Base-by-base conservation (phyloP, 2,797 vertebrate species). In the Sibirionetta formosa region DNA sequence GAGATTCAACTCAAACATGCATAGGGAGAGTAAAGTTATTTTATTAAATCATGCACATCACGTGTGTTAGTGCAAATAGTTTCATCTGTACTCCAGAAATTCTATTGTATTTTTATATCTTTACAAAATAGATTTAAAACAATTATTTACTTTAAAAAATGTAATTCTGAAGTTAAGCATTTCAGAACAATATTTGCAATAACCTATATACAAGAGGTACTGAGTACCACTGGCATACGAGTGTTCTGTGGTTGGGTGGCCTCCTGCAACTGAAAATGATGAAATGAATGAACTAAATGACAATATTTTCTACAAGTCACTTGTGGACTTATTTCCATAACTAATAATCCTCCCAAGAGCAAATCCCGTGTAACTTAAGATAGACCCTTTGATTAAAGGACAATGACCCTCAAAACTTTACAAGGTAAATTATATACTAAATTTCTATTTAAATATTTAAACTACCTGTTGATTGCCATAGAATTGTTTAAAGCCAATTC, bases 31-130 rank as follows among this genome's bases (percentile, higher is more conserved):
- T 98, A 98, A 98, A 99, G 97, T 98, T 98, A 98, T 98, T 99
- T 99, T 99, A 99, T 99, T 99, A 99, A 99, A 98, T 99, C 98
- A 99, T 99, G 99, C 99, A 99, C 98, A 99, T 99, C 99, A 99
- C 97, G 97, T 98, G 98, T 98, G 98, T 99, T 99, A 99, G 98
- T 99, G 99, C 99, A 99, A 98, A 99, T 98, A 98, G 98, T 98
- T 99, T 98, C 98, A 98, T 99, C 98, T 98, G 98, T 99, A 98
- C 98, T 98, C 98, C 98, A 98, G 98, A 99, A 98, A 98, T 98
- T 98, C 98, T 98, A 98, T 98, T 98, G 98, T 98, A 97, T 91
- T 98, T 98, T 98, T 97, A 98, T 98, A 97, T 98, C 97, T 98
- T 99, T 99, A 99, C 98, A 99, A 99, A 99, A 99, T 99, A 99